phyloP scores from a whole-genome alignment of 2,797 vertebrate species.

The Gastrophryne carolinensis region DNA sequence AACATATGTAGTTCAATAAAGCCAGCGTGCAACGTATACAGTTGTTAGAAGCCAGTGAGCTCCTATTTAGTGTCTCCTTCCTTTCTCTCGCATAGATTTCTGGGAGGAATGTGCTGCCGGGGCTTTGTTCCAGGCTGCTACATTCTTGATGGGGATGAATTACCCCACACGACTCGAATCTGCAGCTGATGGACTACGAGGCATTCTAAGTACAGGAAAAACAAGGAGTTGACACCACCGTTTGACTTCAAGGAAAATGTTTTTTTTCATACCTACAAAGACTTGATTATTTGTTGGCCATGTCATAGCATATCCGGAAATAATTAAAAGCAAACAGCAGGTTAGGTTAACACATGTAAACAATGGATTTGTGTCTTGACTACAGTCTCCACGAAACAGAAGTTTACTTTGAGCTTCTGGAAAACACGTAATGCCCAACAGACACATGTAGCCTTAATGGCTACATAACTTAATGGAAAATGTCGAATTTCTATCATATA shows the following conservation, averaged over 20 bases:
- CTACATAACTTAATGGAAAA: constrained; percentile 48
- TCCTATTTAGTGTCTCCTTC: not conserved
- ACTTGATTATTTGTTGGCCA: constrained; percentile 28
- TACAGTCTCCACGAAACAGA: constrained; percentile 70
- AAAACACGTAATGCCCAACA: constrained; percentile 24
- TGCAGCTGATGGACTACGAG: constrained; percentile 1
- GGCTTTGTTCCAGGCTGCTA: not conserved
- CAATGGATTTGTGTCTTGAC: constrained; percentile 58
- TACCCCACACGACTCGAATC: not conserved
- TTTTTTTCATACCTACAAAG: constrained; percentile 5
- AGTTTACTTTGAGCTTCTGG: constrained; percentile 61
- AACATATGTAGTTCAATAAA: too few relatives aligned
- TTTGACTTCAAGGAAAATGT: not conserved
- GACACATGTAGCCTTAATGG: constrained; percentile 30
- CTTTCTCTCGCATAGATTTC: not conserved
- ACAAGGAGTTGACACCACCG: constrained; percentile 6
- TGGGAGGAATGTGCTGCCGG: not conserved
- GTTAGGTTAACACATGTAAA: constrained; percentile 60
- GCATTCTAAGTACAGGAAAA: constrained; percentile 1
- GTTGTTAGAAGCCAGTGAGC: too few relatives aligned
- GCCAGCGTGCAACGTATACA: too few relatives aligned
- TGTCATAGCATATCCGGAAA: constrained; percentile 55
- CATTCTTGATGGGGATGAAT: constrained; percentile 1
- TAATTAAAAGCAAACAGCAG: constrained; percentile 55
- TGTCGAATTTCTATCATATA: constrained; percentile 48